Evolutionary conservation across 2,113 vertebrate genomes (phyloP), one percentile per base, ranked within the genome.

Genomic region (Apteryx mantelli): DNA sequence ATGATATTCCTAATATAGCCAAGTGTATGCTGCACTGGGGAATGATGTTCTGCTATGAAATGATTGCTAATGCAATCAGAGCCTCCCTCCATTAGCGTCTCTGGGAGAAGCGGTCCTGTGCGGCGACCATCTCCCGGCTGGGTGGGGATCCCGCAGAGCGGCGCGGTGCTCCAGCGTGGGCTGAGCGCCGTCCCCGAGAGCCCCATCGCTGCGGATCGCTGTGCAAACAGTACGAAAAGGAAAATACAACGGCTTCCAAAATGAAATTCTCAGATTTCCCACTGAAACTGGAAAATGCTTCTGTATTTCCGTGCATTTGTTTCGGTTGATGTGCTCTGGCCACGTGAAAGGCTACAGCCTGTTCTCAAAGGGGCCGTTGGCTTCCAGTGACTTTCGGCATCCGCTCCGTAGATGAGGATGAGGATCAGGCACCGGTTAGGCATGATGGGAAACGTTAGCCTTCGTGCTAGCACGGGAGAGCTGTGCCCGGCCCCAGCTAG

Each of bases 381-480:
- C 64, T 58, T 26, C 18, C 42, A 28, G 56, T 5, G 42, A n/a
- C 69, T 19, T 56, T 34, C 53, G 34, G 79, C 53, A 28, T 6
- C 55, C 68, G 12, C 30, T 30, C 60, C 42, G 26, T 5, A 25
- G 78, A 9, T 0, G 0, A 15, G 79, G 61, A 19, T 7, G 11
- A 9, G 61, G 84, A 26, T 44, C 73, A 19, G 28, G 2, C 22
- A 5, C 3, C 0, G 5, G 40, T 18, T 34, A 1, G 3, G 3
- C 13, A 4, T 1, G 1, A 9, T 9, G 53, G 40, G 15, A 56
- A 7, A 24, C 4, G 1, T 18, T 24, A 19, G 10, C 44, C 4
- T 0, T 1, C 19, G 32, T 66, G 52, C n/a, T 56, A 11, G 26
- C 2, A 2, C 44, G 15, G 16, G 70, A 0, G 42, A 65, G 18